These are phyloP conservation scores for Sebastes matsubarae DNA, from an alignment of 2,797 vertebrate genomes.

Conservation along the genomic window DNA sequence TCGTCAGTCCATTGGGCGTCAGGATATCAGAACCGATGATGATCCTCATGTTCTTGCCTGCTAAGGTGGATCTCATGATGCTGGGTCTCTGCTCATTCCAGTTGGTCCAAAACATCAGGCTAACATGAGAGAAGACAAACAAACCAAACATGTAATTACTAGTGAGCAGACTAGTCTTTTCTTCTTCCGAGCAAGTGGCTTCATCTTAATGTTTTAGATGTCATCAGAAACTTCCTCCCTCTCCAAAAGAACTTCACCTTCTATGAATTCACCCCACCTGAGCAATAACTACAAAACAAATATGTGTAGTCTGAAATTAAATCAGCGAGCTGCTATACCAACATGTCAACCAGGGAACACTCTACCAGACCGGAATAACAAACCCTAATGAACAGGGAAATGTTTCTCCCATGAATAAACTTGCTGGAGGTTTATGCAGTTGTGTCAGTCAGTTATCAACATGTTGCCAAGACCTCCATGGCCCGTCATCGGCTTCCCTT, in stretches of 20 bases:
- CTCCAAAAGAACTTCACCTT: neutral
- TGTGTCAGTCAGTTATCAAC: constrained; percentile 28
- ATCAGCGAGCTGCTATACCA: neutral
- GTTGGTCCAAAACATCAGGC: constrained; percentile 99
- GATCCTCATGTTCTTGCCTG: constrained; percentile 91
- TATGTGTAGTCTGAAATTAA: constrained; percentile 34
- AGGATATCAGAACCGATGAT: constrained; percentile 93
- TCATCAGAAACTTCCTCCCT: neutral
- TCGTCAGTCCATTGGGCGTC: constrained; percentile 96
- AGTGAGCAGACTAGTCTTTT: neutral
- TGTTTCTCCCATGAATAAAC: constrained; percentile 20
- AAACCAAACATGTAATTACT: neutral
- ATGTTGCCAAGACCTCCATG: constrained; percentile 8
- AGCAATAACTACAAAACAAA: constrained; percentile 32
- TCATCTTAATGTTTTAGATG: neutral
- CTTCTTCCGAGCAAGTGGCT: neutral
- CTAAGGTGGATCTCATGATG: constrained; percentile 94
- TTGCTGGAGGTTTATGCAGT: neutral
- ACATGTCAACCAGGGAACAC: constrained; percentile 12
- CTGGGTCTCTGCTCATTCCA: constrained; percentile 98
- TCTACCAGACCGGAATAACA: constrained; percentile 21
- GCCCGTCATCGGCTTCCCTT: constrained; percentile 12
- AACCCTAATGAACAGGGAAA: neutral
- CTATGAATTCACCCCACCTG: neutral
- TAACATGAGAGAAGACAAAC: constrained; percentile 47